Evolutionary conservation across 2,888 invertebrate genomes (phyloP).

Genomic region (Dermolepida albohirtum): DNA sequence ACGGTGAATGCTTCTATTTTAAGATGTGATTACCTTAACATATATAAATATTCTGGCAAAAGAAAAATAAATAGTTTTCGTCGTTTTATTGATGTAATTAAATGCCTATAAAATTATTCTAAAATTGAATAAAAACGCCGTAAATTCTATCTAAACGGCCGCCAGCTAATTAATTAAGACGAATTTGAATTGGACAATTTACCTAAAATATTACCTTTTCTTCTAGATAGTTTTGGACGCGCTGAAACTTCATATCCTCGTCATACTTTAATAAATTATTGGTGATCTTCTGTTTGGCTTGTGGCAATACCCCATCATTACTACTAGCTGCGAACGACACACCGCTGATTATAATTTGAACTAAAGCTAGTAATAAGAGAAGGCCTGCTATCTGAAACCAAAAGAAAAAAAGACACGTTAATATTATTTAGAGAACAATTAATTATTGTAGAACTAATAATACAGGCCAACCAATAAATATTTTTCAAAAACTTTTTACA

Average conservation of each 20-base stretch:
- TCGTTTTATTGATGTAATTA: background rate
- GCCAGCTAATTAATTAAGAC: background rate
- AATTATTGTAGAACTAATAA: no score
- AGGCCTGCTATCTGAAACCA: constrained; percentile 38
- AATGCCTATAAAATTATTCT: background rate
- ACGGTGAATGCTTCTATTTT: background rate
- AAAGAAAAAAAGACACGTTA: no score
- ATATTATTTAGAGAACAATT: no score
- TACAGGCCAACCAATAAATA: no score
- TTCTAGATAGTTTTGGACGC: constrained; percentile 35
- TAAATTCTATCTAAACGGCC: background rate
- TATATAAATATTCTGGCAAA: constrained; percentile 1
- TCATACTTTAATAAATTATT: constrained; percentile 22
- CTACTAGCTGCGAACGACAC: constrained; percentile 35
- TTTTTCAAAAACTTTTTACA: no score
- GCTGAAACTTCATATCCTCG: constrained; percentile 14
- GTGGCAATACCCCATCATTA: constrained; percentile 22
- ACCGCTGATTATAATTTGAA: constrained; percentile 37
- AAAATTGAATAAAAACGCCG: background rate
- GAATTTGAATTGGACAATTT: constrained; percentile 9
- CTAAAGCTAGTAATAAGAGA: constrained; percentile 30
- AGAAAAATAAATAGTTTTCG: background rate
- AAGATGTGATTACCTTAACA: no score
- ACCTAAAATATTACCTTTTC: constrained; percentile 39
- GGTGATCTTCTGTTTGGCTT: constrained; percentile 31